These are phyloP conservation scores for Oryctes rhinoceros DNA, from an alignment of 1,140 invertebrate species.

Conservation along the genomic window DNA sequence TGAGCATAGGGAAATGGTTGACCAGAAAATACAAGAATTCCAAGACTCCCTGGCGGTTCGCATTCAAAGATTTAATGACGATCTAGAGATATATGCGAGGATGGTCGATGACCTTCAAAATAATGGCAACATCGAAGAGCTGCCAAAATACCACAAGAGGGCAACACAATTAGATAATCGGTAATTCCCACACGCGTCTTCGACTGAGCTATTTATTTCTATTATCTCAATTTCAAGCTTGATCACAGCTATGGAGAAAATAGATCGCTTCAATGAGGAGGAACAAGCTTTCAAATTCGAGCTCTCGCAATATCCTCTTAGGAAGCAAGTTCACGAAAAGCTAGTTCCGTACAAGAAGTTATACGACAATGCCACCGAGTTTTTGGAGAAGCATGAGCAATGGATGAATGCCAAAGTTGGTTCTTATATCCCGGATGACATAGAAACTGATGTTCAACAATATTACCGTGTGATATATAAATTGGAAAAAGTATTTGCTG, in stretches of 20 bases:
- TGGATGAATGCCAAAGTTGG: conserved; percentile 89
- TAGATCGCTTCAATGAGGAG: conserved; percentile 92
- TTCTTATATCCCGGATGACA: conserved; percentile 86
- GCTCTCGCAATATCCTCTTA: conserved; percentile 85
- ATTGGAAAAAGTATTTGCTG: conserved; percentile 85
- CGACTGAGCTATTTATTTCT: not conserved
- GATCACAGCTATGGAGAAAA: conserved; percentile 76
- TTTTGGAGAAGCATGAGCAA: conserved; percentile 80
- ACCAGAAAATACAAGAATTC: conserved; percentile 86
- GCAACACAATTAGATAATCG: conserved; percentile 78
- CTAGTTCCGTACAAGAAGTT: conserved; percentile 86
- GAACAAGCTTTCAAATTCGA: conserved; percentile 92
- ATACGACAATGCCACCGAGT: conserved; percentile 81
- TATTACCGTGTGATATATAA: conserved; percentile 86
- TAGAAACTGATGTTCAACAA: conserved; percentile 83
- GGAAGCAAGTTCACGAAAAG: conserved; percentile 78
- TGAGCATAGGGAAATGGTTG: conserved; percentile 80
- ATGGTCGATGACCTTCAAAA: conserved; percentile 88
- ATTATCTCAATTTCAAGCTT: conserved; percentile 59
- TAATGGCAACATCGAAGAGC: conserved; percentile 87
- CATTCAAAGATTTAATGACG: conserved; percentile 78
- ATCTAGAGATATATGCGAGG: conserved; percentile 80
- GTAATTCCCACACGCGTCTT: conserved; percentile 57
- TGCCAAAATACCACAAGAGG: conserved; percentile 85
- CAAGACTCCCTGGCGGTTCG: conserved; percentile 77